Evolutionary conservation across 2,113 vertebrate species (phyloP).

Genomic region (Hippocampus mohnikei): DNA sequence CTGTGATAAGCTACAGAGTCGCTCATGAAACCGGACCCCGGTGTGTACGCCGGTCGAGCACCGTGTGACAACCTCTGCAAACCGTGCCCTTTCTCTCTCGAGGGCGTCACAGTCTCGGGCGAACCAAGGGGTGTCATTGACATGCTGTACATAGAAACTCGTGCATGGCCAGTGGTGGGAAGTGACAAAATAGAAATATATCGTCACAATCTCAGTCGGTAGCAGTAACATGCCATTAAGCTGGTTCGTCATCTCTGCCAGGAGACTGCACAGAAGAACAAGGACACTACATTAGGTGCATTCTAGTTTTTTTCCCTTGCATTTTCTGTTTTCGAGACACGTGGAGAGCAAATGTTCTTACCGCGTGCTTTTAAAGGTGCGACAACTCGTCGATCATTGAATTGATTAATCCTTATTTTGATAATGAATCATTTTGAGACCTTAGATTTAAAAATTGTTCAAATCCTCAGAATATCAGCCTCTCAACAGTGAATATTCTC

Average conservation of each 20-base stretch:
- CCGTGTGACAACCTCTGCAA: conserved; percentile 39
- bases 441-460: too few species aligned
- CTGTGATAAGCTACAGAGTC: conserved; percentile 65
- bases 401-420: too few species aligned
- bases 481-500: too few species aligned
- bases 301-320: not conserved
- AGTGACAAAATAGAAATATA: not conserved
- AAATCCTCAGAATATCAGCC: too few species aligned
- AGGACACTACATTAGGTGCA: not conserved
- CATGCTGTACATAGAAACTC: not conserved
- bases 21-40: conserved; percentile 58
- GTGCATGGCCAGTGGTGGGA: not conserved
- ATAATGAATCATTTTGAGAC: too few species aligned
- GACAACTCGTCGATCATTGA: too few species aligned
- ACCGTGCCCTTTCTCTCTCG: conserved; percentile 21
- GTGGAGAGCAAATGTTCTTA: too few species aligned
- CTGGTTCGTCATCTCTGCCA: not conserved
- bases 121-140: not conserved
- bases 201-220: not conserved
- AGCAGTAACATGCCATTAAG: not conserved
- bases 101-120: conserved; percentile 3
- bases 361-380: too few species aligned
- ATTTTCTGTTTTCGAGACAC: too few species aligned
- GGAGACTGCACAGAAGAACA: not conserved
- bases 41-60: conserved; percentile 26